Base-by-base conservation (phyloP, 1,140 invertebrate species). In the Lepidurus apus region DNA sequence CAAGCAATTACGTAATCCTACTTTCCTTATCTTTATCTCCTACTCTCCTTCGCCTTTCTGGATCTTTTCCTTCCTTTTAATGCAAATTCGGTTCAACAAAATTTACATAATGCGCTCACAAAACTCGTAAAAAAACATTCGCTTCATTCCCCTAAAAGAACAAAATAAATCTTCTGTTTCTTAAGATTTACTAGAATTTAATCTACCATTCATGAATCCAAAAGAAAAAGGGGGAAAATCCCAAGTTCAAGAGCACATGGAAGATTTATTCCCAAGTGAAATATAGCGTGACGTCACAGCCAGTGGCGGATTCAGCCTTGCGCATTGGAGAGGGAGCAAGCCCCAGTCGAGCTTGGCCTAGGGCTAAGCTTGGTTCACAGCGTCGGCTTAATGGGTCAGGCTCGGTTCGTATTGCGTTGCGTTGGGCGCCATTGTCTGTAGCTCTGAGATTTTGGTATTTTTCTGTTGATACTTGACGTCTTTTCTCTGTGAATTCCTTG, bases 381-480 rank as follows among this genome's bases (percentile, higher is more conserved):
- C 8, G 53, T 65, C 53, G 53, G 53, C 53, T 13, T 13, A 21
- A 4, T 21, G 53, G 53, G 53, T 65, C 53, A 65, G 53, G 53
- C 53, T 65, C 53, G 53, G 53, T 65, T 65, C 53, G 17, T 65
- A 65, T 17, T 65, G 53, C 53, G 53, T 65, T 65, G 53, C 53
- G 53, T 17, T 65, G 21, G 53, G 53, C 53, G 53, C 53, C 53
- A 65, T 65, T 65, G 53, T 65, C 5, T 65, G 3, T 65, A 13
- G 53, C 53, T 65, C 53, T 21, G 53, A n/a, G 53, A 65, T 65
- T 65, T 65, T 65, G 17, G 53, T 65, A 7, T 17, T n/a, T 65
- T 65, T 65, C 53, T 65, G 1, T 65, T n/a, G 53, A n/a, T 21
- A n/a, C 21, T 65, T 21, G 6, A 9, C 17, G 13, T 4, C 7